Conservation (phyloP, 2,113 vertebrate species). For the Pardalotus punctatus region DNA sequence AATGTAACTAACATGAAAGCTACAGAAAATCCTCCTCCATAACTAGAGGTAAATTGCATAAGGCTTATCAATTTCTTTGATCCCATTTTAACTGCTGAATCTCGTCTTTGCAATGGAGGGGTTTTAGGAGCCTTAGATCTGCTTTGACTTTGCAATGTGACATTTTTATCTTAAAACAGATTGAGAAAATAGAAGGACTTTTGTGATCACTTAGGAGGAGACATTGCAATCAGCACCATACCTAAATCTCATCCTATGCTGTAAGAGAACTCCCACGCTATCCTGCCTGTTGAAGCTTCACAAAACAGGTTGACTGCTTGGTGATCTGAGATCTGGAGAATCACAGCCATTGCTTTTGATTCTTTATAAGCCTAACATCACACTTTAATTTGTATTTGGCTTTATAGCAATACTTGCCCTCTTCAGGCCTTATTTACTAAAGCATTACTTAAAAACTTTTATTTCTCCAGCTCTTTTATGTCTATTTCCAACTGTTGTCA, state of each 20-base stretch:
- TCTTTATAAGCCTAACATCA: not conserved
- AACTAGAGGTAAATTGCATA: not conserved
- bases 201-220: not conserved
- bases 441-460: not conserved
- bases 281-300: not conserved
- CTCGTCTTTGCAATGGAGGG: not conserved
- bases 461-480: not conserved
- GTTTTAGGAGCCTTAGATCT: not conserved
- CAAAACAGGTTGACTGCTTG: not conserved
- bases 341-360: not conserved
- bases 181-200: not conserved
- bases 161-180: not conserved
- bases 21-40: not conserved
- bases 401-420: not conserved
- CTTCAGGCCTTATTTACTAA: not conserved
- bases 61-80: not conserved
- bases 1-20: slow-evolving; percentile 5
- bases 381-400: not conserved
- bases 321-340: not conserved
- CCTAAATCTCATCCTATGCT: not conserved
- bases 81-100: not conserved
- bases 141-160: not conserved
- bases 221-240: not conserved
- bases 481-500: not conserved
- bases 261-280: not conserved